A percentile compares a stretch with the other conserved stretches of the same genome.
Conservation (phyloP, 2,797 vertebrate genomes). For the Sternarchorhynchus goeldii region DNA sequence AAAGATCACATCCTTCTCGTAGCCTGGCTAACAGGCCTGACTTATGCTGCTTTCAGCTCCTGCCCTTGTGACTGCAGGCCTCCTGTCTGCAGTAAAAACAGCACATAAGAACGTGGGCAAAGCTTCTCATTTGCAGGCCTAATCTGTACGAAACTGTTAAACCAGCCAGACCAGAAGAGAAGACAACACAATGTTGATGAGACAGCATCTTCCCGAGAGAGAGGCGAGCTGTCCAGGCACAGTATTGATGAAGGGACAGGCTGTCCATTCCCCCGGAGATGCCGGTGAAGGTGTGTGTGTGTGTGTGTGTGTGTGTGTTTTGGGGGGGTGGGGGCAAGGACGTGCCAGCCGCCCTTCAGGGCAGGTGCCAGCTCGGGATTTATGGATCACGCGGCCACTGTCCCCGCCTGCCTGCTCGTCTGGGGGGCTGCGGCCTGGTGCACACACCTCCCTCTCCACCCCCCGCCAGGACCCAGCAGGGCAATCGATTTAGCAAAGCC, state of each 20-base stretch:
- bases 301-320: neutral
- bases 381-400: slow-evolving; percentile 73
- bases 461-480: slow-evolving; percentile 64
- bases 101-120: neutral
- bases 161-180: neutral
- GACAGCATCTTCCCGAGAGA: neutral
- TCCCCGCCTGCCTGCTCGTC: neutral
- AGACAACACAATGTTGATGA: neutral
- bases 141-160: slow-evolving; percentile 13
- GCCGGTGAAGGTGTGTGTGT: slow-evolving; percentile 20
- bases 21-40: slow-evolving; percentile 41
- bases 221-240: slow-evolving; percentile 7
- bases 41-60: slow-evolving; percentile 26
- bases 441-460: slow-evolving; percentile 45
- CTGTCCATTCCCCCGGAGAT: slow-evolving; percentile 41
- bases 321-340: slow-evolving; percentile 53
- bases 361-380: slow-evolving; percentile 65
- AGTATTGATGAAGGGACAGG: slow-evolving; percentile 28
- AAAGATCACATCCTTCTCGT: slow-evolving; percentile 50
- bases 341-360: slow-evolving; percentile 58
- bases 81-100: slow-evolving; percentile 24
- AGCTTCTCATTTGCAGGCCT: slow-evolving; percentile 23
- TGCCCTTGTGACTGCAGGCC: slow-evolving; percentile 21
- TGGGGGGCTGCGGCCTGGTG: no score
- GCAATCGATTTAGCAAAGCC: slow-evolving; percentile 72